Base-by-base conservation (phyloP, 2,113 vertebrate species). In the Platysteira castanea region DNA sequence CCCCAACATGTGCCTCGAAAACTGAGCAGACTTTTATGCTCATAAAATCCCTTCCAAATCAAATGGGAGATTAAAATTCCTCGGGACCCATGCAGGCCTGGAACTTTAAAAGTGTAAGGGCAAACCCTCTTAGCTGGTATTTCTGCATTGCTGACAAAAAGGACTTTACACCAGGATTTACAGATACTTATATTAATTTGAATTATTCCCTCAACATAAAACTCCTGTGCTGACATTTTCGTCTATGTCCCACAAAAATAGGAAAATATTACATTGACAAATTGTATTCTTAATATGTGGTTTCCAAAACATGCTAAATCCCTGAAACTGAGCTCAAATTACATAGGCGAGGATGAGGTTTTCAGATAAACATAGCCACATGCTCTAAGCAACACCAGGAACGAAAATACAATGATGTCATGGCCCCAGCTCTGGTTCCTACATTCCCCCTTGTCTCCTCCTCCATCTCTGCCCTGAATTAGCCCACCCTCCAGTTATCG, bases 301-400 rank as follows among this genome's bases (percentile, higher is more conserved):
- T 71, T 87, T 92, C 74, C 88, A 91, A 94, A 96, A 89, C 85
- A 92, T 2, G 3, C 41, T 87, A 79, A 93, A 83, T 83, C 61
- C 70, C 77, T 91, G 67, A 95, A 96, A 89, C 35, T 61, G 52
- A 89, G 77, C 63, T 96, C 94, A 67, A 44, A 68, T 94, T 94
- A 94, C 87, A 71, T 5, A 64, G 90, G 41, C 50, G 2, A 5
- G 33, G 60, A 65, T 92, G 80, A 96, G 63, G 76, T 78, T 95
- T 95, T 79, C 81, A 81, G 80, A 96, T 83, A 96, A 97, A 96
- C 85, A 96, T 31, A 92, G 92, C 37, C 78, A 60, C 89, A 68
- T 6, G 28, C 59, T 87, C 85, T 75, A 79, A 91, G 64, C 68
- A 87, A 84, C 83, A 87, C 39, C 31, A 63, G 47, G 91, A 76